Evolutionary conservation across 1,140 invertebrate genomes (phyloP).

Genomic region (Diplogasteroides magnus): DNA sequence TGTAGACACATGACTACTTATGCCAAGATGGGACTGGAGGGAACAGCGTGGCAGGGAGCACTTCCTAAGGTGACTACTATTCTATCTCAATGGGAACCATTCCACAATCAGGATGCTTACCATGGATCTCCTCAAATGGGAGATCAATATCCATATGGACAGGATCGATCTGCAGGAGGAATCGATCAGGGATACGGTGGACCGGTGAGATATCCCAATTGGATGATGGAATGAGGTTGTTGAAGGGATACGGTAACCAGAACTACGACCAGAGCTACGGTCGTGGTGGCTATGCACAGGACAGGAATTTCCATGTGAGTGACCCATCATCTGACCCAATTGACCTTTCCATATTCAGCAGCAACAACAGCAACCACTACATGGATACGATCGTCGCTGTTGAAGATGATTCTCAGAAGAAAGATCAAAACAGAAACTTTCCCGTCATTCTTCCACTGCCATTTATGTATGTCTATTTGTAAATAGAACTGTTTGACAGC

Average conservation of each 20-base stretch:
- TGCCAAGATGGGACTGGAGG: constrained; percentile 10
- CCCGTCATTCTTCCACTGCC: no score
- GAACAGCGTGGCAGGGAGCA: constrained; percentile 15
- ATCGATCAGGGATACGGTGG: not conserved
- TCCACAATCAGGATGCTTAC: constrained; percentile 11
- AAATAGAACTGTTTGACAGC: no score
- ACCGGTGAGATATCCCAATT: not conserved
- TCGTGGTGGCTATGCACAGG: no score
- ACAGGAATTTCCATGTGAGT: no score
- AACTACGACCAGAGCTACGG: no score
- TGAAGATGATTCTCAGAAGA: no score
- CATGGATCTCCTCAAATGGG: constrained; percentile 29
- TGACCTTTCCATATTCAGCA: no score
- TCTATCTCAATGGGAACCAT: not conserved
- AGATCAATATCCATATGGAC: constrained; percentile 26
- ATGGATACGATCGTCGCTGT: no score
- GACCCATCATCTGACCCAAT: no score
- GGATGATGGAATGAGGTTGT: not conserved
- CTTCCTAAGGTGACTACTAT: constrained; percentile 17
- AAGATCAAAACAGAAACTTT: no score
- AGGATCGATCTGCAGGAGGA: constrained; percentile 3
- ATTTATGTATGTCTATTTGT: no score
- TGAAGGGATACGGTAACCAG: not conserved
- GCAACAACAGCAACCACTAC: no score
- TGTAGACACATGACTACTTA: constrained; percentile 25